These are phyloP conservation scores for Caenorhabditis latens DNA, from an alignment of 1,140 invertebrate genomes.

Conservation along the genomic window DNA sequence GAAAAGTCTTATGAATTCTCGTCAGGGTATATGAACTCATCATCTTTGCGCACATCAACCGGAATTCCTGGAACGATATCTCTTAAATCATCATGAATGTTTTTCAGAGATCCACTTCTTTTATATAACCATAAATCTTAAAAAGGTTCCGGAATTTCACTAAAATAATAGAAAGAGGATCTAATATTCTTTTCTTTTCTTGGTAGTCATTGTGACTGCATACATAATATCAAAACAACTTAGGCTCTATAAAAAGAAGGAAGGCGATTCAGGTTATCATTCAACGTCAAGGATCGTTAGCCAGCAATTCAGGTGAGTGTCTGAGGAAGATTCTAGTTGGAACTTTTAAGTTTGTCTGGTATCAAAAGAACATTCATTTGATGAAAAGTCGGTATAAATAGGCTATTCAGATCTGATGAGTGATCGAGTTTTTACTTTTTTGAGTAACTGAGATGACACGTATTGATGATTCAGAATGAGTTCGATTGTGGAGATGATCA, in stretches of 20 bases:
- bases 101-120: too few species aligned
- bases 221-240: neutral
- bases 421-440: too few species aligned
- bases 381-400: too few species aligned
- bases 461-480: neutral
- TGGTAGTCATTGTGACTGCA: neutral
- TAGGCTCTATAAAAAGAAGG: neutral
- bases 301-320: conserved; percentile 9
- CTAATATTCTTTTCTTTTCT: neutral
- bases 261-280: neutral
- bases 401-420: too few species aligned
- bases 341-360: neutral
- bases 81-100: too few species aligned
- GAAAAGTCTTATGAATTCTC: too few species aligned
- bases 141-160: too few species aligned
- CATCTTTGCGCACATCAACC: neutral
- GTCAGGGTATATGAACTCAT: too few species aligned
- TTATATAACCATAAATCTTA: too few species aligned
- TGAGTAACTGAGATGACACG: neutral
- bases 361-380: neutral
- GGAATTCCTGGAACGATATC: too few species aligned
- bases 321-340: neutral
- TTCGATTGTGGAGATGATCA: neutral
- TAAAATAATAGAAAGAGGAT: too few species aligned
- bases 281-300: neutral